Conservation (phyloP, 2,113 vertebrate genomes). For the Carettochelys insculpta region DNA sequence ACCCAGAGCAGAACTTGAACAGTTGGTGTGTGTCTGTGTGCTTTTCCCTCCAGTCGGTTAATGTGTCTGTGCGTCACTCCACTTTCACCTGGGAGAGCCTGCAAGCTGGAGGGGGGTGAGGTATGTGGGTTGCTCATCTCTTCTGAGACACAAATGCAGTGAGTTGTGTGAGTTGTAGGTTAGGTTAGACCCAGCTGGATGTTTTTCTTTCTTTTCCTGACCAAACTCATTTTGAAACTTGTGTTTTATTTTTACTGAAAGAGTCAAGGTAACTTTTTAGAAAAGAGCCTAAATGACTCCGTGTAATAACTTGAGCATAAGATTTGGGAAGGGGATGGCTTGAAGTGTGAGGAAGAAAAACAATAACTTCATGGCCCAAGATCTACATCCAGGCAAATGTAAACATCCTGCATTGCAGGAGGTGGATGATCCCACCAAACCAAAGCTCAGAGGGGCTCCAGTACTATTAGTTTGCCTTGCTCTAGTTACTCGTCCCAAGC, state of each 20-base stretch:
- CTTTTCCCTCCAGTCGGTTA: background rate
- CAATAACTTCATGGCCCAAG: background rate
- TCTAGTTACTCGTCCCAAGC: background rate
- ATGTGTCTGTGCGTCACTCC: background rate
- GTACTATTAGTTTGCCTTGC: background rate
- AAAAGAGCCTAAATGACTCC: background rate
- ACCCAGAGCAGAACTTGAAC: background rate
- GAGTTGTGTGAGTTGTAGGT: background rate
- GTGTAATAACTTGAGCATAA: background rate
- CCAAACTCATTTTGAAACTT: background rate
- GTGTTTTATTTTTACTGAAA: background rate
- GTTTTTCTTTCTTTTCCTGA: background rate
- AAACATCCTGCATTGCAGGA: rapidly evolving
- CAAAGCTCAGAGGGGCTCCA: background rate
- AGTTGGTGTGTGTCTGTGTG: background rate
- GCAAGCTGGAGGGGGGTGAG: background rate
- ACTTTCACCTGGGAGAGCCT: background rate
- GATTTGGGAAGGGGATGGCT: background rate
- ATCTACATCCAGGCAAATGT: rapidly evolving
- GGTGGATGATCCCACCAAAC: rapidly evolving
- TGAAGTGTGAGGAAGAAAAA: background rate
- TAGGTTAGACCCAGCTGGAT: background rate
- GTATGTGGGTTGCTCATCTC: background rate
- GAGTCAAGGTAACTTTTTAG: rapidly evolving
- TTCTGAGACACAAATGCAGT: background rate